Evolutionary conservation across 1,140 invertebrate genomes (phyloP).

Genomic region (Neodiprion fabricii): DNA sequence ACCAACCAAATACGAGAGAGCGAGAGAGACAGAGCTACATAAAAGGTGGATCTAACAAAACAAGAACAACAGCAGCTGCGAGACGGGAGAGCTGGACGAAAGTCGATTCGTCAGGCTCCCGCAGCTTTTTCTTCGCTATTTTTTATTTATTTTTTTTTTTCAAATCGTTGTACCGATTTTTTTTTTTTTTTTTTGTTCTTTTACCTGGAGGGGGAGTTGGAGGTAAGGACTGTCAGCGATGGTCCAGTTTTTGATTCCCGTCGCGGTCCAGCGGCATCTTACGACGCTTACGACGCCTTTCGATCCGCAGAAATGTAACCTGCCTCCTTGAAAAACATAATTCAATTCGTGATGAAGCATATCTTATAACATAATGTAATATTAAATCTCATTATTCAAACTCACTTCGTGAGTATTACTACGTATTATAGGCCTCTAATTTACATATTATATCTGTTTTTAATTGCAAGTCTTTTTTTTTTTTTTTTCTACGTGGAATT

Average conservation of each 20-base stretch:
- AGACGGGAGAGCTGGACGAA: not conserved
- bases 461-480: too few relatives aligned
- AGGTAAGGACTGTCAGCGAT: constrained; percentile 37
- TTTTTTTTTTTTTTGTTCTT: constrained; percentile 27
- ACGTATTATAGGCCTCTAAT: too few relatives aligned
- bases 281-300: constrained; percentile 23
- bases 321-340: constrained; percentile 41
- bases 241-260: constrained; percentile 35
- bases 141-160: not conserved
- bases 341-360: not conserved
- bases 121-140: not conserved
- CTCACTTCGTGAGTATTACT: too few relatives aligned
- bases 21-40: constrained; percentile 6
- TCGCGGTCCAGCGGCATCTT: constrained; percentile 34
- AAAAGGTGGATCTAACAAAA: not conserved
- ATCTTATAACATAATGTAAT: not conserved
- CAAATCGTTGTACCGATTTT: not conserved
- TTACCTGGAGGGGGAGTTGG: constrained; percentile 15
- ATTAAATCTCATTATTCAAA: too few relatives aligned
- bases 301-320: constrained; percentile 34
- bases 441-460: too few relatives aligned
- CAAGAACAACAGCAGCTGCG: not conserved
- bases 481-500: too few relatives aligned
- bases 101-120: not conserved
- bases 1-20: constrained; percentile 5